phyloP scores from a whole-genome alignment of 2,113 vertebrate species.

The Chamaea fasciata region DNA sequence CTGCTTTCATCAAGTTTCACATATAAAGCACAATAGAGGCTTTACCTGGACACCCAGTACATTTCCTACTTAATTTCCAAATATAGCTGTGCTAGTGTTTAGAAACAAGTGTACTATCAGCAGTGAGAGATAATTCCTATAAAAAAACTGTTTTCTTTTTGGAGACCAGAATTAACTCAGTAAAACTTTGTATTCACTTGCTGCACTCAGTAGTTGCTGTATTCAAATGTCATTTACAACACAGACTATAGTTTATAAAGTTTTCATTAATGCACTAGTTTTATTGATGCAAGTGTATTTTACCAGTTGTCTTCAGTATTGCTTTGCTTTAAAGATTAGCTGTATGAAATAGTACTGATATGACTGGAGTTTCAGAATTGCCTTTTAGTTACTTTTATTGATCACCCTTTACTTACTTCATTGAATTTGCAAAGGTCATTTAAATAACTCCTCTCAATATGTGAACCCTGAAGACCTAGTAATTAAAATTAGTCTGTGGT shows the following conservation, averaged over 20 bases:
- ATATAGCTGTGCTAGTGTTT: not conserved
- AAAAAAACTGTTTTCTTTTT: constrained; percentile 5
- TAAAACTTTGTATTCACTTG: not conserved
- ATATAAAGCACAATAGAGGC: not conserved
- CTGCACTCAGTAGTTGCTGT: not conserved
- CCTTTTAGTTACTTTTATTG: not conserved
- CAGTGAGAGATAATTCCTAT: not conserved
- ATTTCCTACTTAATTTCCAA: constrained; percentile 10
- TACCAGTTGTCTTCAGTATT: not conserved
- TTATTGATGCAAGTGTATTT: not conserved
- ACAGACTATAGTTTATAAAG: not conserved
- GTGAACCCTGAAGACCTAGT: not conserved
- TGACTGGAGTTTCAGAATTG: not conserved
- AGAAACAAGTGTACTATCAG: not conserved
- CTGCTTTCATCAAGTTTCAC: not conserved
- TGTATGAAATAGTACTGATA: not conserved
- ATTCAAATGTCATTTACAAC: not conserved
- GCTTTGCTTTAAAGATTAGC: not conserved
- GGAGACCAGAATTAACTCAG: not conserved
- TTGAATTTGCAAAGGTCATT: not conserved
- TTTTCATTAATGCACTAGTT: not conserved
- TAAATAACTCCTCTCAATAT: not conserved
- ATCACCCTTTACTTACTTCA: not conserved
- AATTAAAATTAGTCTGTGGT: not conserved
- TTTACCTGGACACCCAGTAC: not conserved